These are phyloP conservation scores for Gephyroberyx darwinii DNA, from an alignment of 2,797 vertebrate species.

Conservation along the genomic window DNA sequence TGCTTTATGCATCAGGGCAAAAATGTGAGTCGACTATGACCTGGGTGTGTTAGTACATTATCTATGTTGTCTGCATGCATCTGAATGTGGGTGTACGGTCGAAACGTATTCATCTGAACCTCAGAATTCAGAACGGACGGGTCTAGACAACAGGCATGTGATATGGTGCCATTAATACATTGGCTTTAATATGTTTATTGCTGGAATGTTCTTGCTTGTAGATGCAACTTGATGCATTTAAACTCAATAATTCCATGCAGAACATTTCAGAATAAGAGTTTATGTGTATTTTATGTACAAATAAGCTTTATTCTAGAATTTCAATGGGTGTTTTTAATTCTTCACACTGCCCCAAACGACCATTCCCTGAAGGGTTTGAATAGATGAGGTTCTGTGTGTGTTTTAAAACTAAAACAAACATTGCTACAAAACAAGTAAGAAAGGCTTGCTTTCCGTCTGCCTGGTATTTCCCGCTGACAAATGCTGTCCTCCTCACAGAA, in stretches of 20 bases:
- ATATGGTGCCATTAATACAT: background rate
- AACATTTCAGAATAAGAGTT: background rate
- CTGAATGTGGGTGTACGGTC: background rate
- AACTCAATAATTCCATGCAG: no score
- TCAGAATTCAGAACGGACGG: background rate
- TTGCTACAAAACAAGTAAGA: background rate
- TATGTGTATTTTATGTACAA: background rate
- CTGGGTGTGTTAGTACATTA: background rate
- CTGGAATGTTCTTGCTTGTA: background rate
- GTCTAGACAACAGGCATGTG: background rate
- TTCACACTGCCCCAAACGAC: background rate
- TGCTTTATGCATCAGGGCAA: constrained; percentile 11
- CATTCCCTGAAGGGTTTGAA: background rate
- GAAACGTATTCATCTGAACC: background rate
- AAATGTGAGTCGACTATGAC: constrained; percentile 11
- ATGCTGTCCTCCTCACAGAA: constrained; percentile 8
- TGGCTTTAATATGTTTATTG: background rate
- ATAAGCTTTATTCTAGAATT: background rate
- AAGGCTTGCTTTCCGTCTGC: background rate
- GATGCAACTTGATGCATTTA: background rate
- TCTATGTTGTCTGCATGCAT: background rate
- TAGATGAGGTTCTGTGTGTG: background rate
- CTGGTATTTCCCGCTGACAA: constrained; percentile 29
- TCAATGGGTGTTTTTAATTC: background rate
- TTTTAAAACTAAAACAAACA: background rate